Evolutionary conservation across 2,888 invertebrate genomes (phyloP).

Genomic region (Calameuta filiformis): DNA sequence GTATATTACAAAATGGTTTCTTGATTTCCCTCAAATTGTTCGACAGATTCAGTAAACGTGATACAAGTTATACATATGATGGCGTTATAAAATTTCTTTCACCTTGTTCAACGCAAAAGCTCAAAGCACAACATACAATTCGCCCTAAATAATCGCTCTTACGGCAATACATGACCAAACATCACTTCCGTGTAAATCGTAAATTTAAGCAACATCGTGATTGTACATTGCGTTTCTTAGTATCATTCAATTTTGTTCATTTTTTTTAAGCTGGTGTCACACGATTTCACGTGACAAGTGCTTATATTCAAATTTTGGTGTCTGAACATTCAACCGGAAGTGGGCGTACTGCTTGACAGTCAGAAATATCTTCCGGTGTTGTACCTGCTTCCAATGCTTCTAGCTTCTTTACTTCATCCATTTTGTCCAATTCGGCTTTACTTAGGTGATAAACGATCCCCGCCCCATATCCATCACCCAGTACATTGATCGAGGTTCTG

Average conservation of each 20-base stretch:
- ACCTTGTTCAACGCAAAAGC: background rate
- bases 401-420: conserved; percentile 53
- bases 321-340: background rate
- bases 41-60: background rate
- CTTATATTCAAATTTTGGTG: background rate
- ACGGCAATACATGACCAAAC: background rate
- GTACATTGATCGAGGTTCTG: conserved; percentile 76
- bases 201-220: background rate
- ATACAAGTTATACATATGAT: background rate
- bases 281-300: background rate
- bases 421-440: conserved; percentile 68
- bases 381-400: conserved; percentile 47
- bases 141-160: background rate
- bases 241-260: background rate
- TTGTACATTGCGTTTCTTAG: background rate
- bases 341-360: background rate
- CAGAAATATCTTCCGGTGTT: conserved; percentile 28
- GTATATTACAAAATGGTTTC: background rate
- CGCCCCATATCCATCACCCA: conserved; percentile 81
- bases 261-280: background rate
- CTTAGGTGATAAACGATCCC: conserved; percentile 78
- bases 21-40: background rate
- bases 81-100: background rate
- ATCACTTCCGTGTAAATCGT: background rate
- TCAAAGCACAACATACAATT: background rate